phyloP scores from a whole-genome alignment of 2,888 invertebrate species.

The Dynastes grantii region DNA sequence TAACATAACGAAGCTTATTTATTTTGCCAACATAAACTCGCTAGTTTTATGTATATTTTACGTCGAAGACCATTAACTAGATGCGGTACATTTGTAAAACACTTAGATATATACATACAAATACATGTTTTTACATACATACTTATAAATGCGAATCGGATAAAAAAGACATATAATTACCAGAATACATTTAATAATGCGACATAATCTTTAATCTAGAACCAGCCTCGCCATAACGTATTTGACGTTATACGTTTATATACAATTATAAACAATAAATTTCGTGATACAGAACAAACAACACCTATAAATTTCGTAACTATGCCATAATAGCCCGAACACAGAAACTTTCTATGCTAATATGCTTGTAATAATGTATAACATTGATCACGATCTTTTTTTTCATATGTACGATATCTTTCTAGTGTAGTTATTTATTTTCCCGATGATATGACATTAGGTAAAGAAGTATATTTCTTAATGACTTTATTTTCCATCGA shows the following conservation, averaged over 20 bases:
- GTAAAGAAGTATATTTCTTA: neutral
- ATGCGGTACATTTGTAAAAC: too few relatives aligned
- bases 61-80: too few relatives aligned
- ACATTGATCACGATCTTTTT: slow-evolving; percentile 14
- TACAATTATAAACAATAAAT: slow-evolving; percentile 40
- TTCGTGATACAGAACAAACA: slow-evolving; percentile 34
- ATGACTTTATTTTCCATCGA: slow-evolving; percentile 6
- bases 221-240: neutral
- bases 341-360: slow-evolving; percentile 32
- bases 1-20: too few relatives aligned
- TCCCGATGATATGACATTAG: neutral
- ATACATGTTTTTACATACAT: too few relatives aligned
- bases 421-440: slow-evolving; percentile 6
- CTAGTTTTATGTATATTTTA: too few relatives aligned
- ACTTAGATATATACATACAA: too few relatives aligned
- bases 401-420: neutral
- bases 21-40: too few relatives aligned
- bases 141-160: neutral
- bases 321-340: slow-evolving; percentile 3
- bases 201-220: slow-evolving; percentile 28
- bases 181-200: slow-evolving; percentile 26
- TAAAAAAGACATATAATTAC: slow-evolving; percentile 20
- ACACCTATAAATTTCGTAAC: slow-evolving; percentile 34
- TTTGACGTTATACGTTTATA: slow-evolving; percentile 9
- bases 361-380: slow-evolving; percentile 20